phyloP scores from a whole-genome alignment of 2,113 vertebrate genomes.

The Conger conger region DNA sequence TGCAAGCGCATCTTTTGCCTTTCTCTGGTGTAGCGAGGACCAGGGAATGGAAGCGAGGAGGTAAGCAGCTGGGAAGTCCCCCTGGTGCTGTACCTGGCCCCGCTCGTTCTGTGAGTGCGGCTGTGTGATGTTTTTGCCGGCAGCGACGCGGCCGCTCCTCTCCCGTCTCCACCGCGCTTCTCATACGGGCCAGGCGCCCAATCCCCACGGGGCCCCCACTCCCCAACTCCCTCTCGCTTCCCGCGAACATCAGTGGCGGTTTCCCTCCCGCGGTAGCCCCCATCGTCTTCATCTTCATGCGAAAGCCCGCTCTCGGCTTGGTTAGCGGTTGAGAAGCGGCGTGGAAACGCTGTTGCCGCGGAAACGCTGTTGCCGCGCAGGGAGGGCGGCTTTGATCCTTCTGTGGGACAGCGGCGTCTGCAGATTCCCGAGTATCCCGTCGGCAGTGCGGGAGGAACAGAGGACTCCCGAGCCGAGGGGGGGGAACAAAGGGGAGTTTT shows the following conservation, averaged over 20 bases:
- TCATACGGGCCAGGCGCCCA: background rate
- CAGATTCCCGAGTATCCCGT: constrained; percentile 32
- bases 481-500: background rate
- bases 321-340: background rate
- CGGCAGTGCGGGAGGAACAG: constrained; percentile 10
- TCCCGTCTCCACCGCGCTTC: background rate
- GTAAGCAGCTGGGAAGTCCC: no score
- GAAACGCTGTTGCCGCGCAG: constrained; percentile 24
- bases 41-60: no score
- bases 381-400: constrained; percentile 34
- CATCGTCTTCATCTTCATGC: background rate
- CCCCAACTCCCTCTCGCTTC: background rate
- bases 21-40: no score
- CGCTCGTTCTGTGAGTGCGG: background rate
- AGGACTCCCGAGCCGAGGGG: background rate
- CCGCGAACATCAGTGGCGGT: background rate
- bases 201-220: background rate
- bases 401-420: constrained; percentile 32
- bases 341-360: background rate
- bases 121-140: background rate
- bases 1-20: no score
- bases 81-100: no score
- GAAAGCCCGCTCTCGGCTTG: background rate
- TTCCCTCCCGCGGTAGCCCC: background rate
- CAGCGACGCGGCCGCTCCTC: background rate